Evolutionary conservation across 2,888 invertebrate species (phyloP).

Genomic region (Sycophila texana): DNA sequence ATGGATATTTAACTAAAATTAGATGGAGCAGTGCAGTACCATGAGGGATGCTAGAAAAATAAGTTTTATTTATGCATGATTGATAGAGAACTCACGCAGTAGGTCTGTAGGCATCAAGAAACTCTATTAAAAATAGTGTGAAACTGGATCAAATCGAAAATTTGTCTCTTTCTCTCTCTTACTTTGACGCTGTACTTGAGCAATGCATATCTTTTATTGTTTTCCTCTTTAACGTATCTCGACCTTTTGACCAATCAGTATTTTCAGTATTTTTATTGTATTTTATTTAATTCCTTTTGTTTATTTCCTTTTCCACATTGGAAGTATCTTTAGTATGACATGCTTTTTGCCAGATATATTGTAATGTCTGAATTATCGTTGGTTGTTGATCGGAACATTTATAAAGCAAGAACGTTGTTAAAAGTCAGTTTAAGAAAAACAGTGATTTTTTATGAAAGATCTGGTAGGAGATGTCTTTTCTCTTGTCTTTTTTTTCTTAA

Average conservation of each 20-base stretch:
- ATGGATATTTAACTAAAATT: too few species aligned
- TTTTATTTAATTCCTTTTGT: not conserved
- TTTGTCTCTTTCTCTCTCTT: slow-evolving; percentile 11
- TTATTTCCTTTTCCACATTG: slow-evolving; percentile 8
- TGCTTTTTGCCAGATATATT: slow-evolving; percentile 47
- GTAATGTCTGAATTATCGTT: slow-evolving; percentile 52
- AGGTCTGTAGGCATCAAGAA: too few species aligned
- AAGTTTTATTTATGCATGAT: too few species aligned
- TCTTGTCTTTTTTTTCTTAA: slow-evolving; percentile 79
- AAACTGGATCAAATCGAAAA: slow-evolving; percentile 2
- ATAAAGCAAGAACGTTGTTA: slow-evolving; percentile 21
- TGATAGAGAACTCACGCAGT: too few species aligned
- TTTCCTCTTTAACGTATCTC: slow-evolving; percentile 53
- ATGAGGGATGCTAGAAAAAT: too few species aligned
- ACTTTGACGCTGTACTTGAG: slow-evolving; percentile 16
- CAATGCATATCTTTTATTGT: slow-evolving; percentile 35
- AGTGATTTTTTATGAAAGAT: slow-evolving; percentile 52
- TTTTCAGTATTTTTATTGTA: slow-evolving; percentile 17
- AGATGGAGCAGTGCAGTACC: too few species aligned
- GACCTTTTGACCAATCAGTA: slow-evolving; percentile 24
- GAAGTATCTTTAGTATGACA: slow-evolving; percentile 36
- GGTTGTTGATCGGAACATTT: slow-evolving; percentile 16
- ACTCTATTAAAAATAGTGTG: too few species aligned
- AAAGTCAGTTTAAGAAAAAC: slow-evolving; percentile 2
- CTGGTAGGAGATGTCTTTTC: slow-evolving; percentile 73